phyloP scores from a whole-genome alignment of 92 coral and sea anemone genomes.

The Porites divaricata region DNA sequence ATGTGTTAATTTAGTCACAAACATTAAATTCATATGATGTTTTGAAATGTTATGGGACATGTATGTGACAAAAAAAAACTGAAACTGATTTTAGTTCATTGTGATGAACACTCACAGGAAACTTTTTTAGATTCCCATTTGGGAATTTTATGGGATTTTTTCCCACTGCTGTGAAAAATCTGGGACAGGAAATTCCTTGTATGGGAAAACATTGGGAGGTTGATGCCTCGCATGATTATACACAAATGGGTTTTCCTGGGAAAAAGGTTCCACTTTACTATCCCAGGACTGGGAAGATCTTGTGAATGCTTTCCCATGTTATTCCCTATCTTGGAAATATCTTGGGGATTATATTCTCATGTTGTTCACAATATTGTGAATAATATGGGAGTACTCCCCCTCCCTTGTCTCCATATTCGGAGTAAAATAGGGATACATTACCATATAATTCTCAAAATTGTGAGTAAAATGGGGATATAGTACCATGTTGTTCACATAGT shows the following conservation, averaged over 20 bases:
- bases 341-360: background rate
- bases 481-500: too few species aligned
- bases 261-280: background rate
- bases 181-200: slow-evolving; percentile 3
- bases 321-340: background rate
- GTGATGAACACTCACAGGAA: too few species aligned
- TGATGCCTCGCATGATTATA: background rate
- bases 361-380: background rate
- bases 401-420: background rate
- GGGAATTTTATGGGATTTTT: too few species aligned
- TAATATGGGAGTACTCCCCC: background rate
- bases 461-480: too few species aligned
- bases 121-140: too few species aligned
- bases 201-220: background rate
- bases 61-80: too few species aligned
- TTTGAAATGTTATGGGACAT: too few species aligned
- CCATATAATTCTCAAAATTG: background rate
- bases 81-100: too few species aligned
- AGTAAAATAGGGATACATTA: background rate
- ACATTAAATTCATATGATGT: too few species aligned
- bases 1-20: too few species aligned
- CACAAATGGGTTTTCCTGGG: background rate
- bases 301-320: background rate
- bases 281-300: background rate
- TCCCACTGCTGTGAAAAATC: background rate